Conservation (phyloP, 2,113 vertebrate species). For the Sterrhoptilus dennistouni region DNA sequence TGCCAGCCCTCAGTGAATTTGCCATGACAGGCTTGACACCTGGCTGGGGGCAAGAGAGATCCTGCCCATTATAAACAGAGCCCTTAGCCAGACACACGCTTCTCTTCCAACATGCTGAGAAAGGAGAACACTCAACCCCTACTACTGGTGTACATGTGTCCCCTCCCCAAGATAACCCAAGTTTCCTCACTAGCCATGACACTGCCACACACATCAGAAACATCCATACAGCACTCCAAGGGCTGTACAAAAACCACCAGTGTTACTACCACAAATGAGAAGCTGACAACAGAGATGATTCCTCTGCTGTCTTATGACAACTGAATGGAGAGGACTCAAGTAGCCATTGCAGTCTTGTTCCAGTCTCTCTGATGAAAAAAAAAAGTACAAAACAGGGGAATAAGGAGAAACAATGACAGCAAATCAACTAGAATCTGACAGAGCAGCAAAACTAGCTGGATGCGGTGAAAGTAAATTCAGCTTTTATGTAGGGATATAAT, state of each 20-base stretch:
- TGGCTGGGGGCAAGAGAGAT: neutral
- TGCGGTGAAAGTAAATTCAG: neutral
- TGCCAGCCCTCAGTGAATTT: neutral
- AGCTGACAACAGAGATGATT: neutral
- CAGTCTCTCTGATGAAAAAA: neutral
- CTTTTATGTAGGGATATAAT: neutral
- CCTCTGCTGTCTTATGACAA: neutral
- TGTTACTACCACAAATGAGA: neutral
- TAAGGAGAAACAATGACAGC: neutral
- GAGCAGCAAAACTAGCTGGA: neutral
- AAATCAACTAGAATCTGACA: neutral
- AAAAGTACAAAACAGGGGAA: neutral
- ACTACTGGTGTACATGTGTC: neutral
- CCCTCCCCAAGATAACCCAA: neutral
- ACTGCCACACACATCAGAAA: neutral
- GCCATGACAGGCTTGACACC: neutral
- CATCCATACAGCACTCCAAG: accelerated
- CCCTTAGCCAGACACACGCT: neutral
- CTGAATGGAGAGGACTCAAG: neutral
- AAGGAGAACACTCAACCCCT: neutral
- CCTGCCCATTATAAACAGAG: neutral
- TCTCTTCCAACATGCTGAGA: neutral
- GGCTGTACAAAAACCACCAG: neutral
- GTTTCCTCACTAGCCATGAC: neutral
- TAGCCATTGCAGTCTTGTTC: neutral